Base-by-base conservation (phyloP, 2,797 vertebrate species). In the Spea hammondii region DNA sequence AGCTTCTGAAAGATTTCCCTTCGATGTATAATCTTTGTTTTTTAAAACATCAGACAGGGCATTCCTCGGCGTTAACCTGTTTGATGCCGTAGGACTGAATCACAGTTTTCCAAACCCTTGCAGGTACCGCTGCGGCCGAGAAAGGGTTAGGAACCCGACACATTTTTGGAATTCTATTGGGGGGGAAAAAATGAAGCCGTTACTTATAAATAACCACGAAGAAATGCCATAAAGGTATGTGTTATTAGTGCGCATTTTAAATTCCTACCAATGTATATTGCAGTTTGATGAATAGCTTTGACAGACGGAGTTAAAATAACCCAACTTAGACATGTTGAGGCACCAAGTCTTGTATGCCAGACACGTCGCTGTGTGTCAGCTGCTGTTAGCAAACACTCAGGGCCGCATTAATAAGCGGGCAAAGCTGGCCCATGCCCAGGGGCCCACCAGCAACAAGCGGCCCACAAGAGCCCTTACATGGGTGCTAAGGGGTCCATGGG, bases 151-250 rank as follows among this genome's bases (percentile, higher is more conserved):
- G 14, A 65, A 32, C n/a, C 4, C 9, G 51, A 49, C 4, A 67
- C 79, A 80, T 80, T 72, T 47, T 76, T 71, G 69, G 14, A 70
- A 80, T 80, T 76, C 70, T 67, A 14, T 14, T 59, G 17, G 14
- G 46, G 60, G 32, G 32, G 2, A 32, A 32, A 76, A 59, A 60
- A 14, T 50, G 67, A 53, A 62, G n/a, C 50, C 54, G 68, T 65
- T 70, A 71, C 65, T 62, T n/a, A 55, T 53, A 79, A 62, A 54
- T 65, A 80, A 50, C 7, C 70, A 48, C 65, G 60, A 51, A 49
- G 70, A 65, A 69, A 67, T 70, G 66, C 51, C 46, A 72, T 71
- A 7, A 70, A 69, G 44, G 8, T 76, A 80, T 80, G 79, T 9
- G 62, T 59, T 53, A 55, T 59, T 70, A 65, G 55, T 55, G 54